Conservation (phyloP, 2,113 vertebrate genomes). For the Canis aureus region DNA sequence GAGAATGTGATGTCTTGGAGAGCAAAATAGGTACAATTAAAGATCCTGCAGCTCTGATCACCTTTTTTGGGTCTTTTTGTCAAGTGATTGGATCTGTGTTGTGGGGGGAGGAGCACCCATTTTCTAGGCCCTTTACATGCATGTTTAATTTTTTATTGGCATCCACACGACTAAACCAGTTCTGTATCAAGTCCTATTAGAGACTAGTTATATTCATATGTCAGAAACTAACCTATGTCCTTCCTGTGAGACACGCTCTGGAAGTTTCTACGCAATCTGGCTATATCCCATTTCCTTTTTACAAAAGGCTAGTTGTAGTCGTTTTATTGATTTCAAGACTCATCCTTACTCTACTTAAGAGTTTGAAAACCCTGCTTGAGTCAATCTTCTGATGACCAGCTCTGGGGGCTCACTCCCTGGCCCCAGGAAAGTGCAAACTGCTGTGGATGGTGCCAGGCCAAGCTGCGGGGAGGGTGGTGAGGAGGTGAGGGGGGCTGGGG, state of each 20-base stretch:
- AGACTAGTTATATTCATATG: background rate
- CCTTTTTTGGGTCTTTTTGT: background rate
- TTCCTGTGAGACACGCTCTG: too few species aligned
- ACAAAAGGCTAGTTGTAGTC: background rate
- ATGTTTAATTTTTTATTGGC: background rate
- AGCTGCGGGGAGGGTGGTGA: too few species aligned
- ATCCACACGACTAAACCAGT: rapidly evolving
- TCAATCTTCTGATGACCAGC: background rate
- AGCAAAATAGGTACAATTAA: background rate
- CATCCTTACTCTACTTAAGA: background rate
- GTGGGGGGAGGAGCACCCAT: background rate
- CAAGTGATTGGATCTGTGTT: background rate
- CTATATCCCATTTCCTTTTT: background rate
- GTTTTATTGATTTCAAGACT: background rate
- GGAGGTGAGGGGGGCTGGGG: background rate
- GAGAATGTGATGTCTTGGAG: background rate
- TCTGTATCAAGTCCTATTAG: rapidly evolving
- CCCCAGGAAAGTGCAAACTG: background rate
- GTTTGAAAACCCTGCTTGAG: background rate
- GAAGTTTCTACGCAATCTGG: rapidly evolving
- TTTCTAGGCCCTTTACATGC: too few species aligned
- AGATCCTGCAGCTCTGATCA: rapidly evolving
- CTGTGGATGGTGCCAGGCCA: background rate
- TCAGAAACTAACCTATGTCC: rapidly evolving
- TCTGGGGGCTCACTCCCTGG: too few species aligned